Base-by-base conservation (phyloP, 2,888 invertebrate genomes). In the Hydriomena furcata region DNA sequence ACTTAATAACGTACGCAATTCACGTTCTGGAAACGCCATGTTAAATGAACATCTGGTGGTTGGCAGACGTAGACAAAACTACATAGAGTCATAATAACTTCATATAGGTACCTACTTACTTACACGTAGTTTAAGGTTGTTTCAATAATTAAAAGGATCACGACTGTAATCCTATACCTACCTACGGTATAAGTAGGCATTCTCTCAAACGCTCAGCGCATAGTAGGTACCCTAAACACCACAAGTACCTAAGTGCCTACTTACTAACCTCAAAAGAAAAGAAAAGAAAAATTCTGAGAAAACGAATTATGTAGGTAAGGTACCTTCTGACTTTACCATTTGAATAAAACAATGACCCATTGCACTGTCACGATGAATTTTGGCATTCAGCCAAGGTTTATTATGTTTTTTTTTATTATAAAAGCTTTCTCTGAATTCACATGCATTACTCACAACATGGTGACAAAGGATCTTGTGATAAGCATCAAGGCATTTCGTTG, bases 11-110 rank as follows among this genome's bases (percentile, higher is more conserved):
- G 64, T 63, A 77, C 61, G 51, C 72, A 35, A 54, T 47, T 45
- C 75, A 76, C 77, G 76, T 73, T 62, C 65, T 62, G 69, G 66
- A 68, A 70, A 73, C 72, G 70, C 70, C 71, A 63, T 66, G 40
- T 42, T 2, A 24, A 21, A 23, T 23, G 23, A 45, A 42, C 41
- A 42, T 38, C 43, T 49, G 40, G 36, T 7, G 20, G 7, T 37
- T 43, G 34, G 42, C 12, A 42, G 30, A 45, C 37, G 30, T 17
- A 25, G 12, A 5, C 7, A n/a, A 10, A 37, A 41, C 12, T n/a
- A n/a, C n/a, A n/a, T n/a, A n/a, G n/a, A n/a, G n/a, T n/a, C n/a
- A n/a, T n/a, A n/a, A n/a, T n/a, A n/a, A n/a, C n/a, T n/a, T n/a
- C n/a, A n/a, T n/a, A n/a, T n/a, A n/a, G n/a, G n/a, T n/a, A n/a